Conservation (phyloP, 2,888 invertebrate species). For the Enchytraeus crypticus region DNA sequence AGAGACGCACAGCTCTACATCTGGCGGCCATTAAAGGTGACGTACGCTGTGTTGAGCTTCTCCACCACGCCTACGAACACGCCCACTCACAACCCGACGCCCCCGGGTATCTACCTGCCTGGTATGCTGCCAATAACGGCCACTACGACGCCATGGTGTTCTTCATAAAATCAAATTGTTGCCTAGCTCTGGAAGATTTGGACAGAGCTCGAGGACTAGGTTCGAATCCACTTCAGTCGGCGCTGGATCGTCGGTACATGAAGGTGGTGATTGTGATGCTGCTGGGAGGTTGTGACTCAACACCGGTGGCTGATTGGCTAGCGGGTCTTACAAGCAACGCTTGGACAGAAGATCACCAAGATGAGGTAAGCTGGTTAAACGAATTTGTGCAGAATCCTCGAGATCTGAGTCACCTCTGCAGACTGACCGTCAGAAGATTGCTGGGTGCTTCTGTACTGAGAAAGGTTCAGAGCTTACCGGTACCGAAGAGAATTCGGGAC, state of each 20-base stretch:
- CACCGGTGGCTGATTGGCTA: constrained; percentile 16
- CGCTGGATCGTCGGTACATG: constrained; percentile 16
- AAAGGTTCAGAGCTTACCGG: background rate
- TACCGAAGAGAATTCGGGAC: background rate
- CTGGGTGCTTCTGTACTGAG: background rate
- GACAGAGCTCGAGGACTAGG: background rate
- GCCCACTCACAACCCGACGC: constrained; percentile 4
- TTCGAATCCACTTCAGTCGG: constrained; percentile 15
- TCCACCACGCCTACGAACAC: constrained; percentile 8
- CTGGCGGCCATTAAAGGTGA: constrained; percentile 14
- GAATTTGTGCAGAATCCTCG: constrained; percentile 10
- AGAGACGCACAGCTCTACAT: constrained; percentile 14
- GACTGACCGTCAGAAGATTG: constrained; percentile 6
- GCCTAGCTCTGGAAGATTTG: background rate
- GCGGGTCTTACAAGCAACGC: background rate
- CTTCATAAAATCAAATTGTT: constrained; percentile 10
- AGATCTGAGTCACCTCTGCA: constrained; percentile 9
- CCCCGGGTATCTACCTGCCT: constrained; percentile 12
- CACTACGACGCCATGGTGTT: constrained; percentile 7
- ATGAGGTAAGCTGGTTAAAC: constrained; percentile 14
- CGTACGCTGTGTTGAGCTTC: constrained; percentile 4
- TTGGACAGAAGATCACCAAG: constrained; percentile 12
- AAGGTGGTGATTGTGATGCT: constrained; percentile 16
- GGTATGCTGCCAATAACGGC: constrained; percentile 16
- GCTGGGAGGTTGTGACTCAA: constrained; percentile 13